Evolutionary conservation across 2,888 invertebrate genomes (phyloP).

Genomic region (Dryadula phaetusa): DNA sequence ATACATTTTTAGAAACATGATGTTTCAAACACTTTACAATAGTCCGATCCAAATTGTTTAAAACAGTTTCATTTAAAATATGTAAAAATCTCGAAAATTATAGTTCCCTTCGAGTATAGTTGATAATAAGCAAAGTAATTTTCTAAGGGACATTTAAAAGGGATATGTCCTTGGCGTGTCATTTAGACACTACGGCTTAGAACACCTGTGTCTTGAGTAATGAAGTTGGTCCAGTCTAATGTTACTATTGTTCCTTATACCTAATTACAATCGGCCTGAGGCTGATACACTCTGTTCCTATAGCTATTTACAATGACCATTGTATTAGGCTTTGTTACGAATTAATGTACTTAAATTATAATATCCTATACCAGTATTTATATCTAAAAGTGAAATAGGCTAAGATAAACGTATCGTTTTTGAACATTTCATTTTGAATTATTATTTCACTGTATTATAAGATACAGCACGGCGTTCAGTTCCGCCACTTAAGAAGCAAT

Average conservation of each 20-base stretch:
- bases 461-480: too few species aligned
- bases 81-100: too few species aligned
- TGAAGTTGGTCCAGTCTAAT: conserved; percentile 39
- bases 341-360: background rate
- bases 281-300: conserved; percentile 10
- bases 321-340: background rate
- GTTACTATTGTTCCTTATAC: conserved; percentile 39
- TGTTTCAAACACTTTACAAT: too few species aligned
- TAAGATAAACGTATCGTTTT: too few species aligned
- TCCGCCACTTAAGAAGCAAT: too few species aligned
- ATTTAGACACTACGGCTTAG: conserved; percentile 39
- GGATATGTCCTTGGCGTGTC: conserved; percentile 45
- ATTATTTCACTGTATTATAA: too few species aligned
- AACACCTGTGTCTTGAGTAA: conserved; percentile 49
- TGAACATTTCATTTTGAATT: too few species aligned
- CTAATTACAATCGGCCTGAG: conserved; percentile 30
- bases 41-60: too few species aligned
- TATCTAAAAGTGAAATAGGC: background rate
- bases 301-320: conserved; percentile 5
- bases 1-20: too few species aligned
- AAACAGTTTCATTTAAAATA: too few species aligned
- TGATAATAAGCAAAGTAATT: background rate
- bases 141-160: conserved; percentile 24
- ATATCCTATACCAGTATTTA: background rate
- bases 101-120: too few species aligned